phyloP scores from a whole-genome alignment of 2,797 vertebrate species.

The Poeciliopsis presidionis region DNA sequence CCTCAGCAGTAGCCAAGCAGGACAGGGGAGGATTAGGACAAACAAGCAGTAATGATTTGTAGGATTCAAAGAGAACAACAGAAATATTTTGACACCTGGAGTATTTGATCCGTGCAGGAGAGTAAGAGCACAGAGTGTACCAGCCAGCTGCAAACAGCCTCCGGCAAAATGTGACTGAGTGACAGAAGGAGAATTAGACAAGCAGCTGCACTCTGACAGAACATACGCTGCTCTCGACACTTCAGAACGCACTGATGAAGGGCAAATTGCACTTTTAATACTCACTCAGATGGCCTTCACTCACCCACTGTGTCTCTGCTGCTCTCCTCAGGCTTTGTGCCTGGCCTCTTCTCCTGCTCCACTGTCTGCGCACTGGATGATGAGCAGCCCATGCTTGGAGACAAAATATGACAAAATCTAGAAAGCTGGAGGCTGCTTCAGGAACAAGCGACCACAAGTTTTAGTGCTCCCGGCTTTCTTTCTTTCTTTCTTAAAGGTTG shows the following conservation, averaged over 20 bases:
- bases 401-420: constrained; percentile 7
- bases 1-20: neutral
- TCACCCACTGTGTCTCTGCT: constrained; percentile 76
- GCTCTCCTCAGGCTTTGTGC: constrained; percentile 79
- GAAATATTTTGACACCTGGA: constrained; percentile 14
- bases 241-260: neutral
- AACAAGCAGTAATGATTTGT: neutral
- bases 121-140: constrained; percentile 72
- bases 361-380: constrained; percentile 81
- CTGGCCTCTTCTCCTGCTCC: constrained; percentile 80
- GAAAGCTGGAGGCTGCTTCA: constrained; percentile 12
- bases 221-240: neutral
- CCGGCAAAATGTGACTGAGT: constrained; percentile 13
- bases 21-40: constrained; percentile 13
- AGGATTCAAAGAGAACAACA: constrained; percentile 9
- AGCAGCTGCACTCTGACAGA: neutral
- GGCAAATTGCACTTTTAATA: neutral
- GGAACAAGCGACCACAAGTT: constrained; percentile 21
- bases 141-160: constrained; percentile 28
- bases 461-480: constrained; percentile 26
- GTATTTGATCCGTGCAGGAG: constrained; percentile 16
- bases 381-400: constrained; percentile 80
- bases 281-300: constrained; percentile 27
- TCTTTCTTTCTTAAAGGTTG: constrained; percentile 5
- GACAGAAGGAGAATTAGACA: constrained; percentile 7